A percentile compares a stretch with the other conserved stretches of the same genome.
Evolutionary conservation across 2,888 invertebrate genomes (phyloP).

Genomic region (Cheilosia vulpina): DNA sequence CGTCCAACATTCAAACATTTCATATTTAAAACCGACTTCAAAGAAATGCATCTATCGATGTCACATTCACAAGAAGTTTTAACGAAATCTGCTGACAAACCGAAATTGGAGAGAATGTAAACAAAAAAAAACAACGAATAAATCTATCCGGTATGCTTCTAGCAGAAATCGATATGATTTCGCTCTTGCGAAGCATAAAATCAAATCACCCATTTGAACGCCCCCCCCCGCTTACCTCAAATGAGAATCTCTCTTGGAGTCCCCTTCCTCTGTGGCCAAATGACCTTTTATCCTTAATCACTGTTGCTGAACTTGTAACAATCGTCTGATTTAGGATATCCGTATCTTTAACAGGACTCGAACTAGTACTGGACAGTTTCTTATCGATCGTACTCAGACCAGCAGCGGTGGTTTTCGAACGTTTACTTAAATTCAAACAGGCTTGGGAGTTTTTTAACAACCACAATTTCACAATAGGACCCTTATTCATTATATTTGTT

Average conservation of each 20-base stretch:
- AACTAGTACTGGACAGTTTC: constrained; percentile 9
- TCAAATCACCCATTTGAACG: neutral
- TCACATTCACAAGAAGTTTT: neutral
- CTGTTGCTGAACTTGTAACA: constrained; percentile 36
- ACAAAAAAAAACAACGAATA: constrained; percentile 3
- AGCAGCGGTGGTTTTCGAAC: constrained; percentile 10
- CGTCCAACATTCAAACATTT: too few species aligned
- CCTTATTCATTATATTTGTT: constrained; percentile 50
- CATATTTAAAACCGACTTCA: too few species aligned
- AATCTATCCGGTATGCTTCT: constrained; percentile 9
- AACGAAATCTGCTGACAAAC: neutral
- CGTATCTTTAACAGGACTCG: neutral
- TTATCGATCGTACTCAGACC: constrained; percentile 1
- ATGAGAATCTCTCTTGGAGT: constrained; percentile 24
- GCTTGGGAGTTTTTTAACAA: constrained; percentile 44
- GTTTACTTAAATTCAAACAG: constrained; percentile 26
- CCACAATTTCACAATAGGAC: constrained; percentile 38
- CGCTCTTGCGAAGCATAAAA: neutral
- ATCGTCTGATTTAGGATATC: constrained; percentile 12
- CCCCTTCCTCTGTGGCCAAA: constrained; percentile 37
- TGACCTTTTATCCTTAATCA: constrained; percentile 50
- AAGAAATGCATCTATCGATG: neutral
- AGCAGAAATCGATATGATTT: constrained; percentile 6
- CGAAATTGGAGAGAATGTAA: neutral
- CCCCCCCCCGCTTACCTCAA: constrained; percentile 35